phyloP scores from a whole-genome alignment of 2,113 vertebrate species.

The Hemiprocne comata region DNA sequence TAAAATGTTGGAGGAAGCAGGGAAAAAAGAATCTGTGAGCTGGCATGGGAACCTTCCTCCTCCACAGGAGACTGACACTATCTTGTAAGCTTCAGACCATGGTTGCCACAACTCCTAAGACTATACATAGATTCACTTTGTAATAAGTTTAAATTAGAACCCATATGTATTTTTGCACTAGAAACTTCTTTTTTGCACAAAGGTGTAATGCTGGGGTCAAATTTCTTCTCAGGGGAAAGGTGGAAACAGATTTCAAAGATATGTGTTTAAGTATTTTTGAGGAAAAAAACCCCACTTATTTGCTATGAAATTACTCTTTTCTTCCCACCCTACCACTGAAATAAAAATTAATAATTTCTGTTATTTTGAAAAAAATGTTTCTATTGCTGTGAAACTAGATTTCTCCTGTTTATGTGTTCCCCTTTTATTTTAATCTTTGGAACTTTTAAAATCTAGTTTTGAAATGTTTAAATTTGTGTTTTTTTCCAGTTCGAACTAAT shows the following conservation, averaged over 20 bases:
- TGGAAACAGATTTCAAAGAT: background rate
- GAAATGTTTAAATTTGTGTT: background rate
- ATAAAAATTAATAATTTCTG: background rate
- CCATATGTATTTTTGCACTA: background rate
- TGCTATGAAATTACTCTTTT: background rate
- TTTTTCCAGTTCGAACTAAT: background rate
- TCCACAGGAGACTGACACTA: background rate
- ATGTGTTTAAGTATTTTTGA: background rate
- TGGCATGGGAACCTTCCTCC: background rate
- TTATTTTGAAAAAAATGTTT: background rate
- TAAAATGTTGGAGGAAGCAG: background rate
- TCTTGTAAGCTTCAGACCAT: background rate
- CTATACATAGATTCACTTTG: background rate
- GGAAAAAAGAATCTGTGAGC: background rate
- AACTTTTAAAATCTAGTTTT: background rate
- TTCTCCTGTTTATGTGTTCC: background rate
- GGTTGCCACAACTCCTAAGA: background rate
- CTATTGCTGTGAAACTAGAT: background rate
- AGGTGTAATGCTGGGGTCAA: background rate
- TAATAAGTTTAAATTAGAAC: background rate
- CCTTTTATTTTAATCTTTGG: background rate
- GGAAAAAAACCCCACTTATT: rapidly evolving
- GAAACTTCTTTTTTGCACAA: background rate
- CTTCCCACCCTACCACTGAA: background rate
- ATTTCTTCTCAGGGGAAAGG: background rate